Evolutionary conservation across 2,113 vertebrate genomes (phyloP).

Genomic region (Percina caprodes): DNA sequence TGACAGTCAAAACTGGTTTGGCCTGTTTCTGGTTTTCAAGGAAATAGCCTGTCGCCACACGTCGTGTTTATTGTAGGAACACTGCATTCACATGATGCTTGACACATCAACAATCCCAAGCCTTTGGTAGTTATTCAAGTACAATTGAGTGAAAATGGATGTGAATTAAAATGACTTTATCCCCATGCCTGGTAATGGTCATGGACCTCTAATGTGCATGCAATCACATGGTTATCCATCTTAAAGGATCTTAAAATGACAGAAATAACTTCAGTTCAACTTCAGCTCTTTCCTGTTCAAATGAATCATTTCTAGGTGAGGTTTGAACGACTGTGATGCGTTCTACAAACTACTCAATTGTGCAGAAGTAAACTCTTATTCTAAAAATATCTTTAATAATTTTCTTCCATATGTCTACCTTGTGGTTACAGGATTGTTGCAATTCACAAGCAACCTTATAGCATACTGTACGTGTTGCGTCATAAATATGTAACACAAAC

Average conservation of each 20-base stretch:
- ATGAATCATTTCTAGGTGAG: not conserved
- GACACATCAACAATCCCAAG: no score
- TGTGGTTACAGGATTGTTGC: not conserved
- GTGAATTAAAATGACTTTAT: not conserved
- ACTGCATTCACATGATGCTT: not conserved
- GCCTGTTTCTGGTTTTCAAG: slow-evolving; percentile 27
- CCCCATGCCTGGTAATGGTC: not conserved
- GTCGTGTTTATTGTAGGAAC: slow-evolving; percentile 3
- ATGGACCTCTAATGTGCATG: not conserved
- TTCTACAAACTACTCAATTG: not conserved
- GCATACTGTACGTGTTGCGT: not conserved
- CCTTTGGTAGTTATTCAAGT: not conserved
- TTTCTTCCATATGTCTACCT: not conserved
- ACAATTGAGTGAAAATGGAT: no score
- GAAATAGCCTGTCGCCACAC: not conserved
- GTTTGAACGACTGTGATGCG: not conserved
- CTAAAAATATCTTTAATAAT: not conserved
- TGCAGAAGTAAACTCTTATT: no score
- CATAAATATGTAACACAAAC: not conserved
- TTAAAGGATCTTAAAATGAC: not conserved
- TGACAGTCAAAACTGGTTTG: slow-evolving; percentile 55
- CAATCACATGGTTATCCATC: not conserved
- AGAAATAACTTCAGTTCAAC: not conserved
- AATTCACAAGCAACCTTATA: not conserved
- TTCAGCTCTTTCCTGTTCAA: not conserved